Evolutionary conservation across 2,888 invertebrate species (phyloP), one percentile per base, ranked within the genome.

Genomic region (Elmis aenea): DNA sequence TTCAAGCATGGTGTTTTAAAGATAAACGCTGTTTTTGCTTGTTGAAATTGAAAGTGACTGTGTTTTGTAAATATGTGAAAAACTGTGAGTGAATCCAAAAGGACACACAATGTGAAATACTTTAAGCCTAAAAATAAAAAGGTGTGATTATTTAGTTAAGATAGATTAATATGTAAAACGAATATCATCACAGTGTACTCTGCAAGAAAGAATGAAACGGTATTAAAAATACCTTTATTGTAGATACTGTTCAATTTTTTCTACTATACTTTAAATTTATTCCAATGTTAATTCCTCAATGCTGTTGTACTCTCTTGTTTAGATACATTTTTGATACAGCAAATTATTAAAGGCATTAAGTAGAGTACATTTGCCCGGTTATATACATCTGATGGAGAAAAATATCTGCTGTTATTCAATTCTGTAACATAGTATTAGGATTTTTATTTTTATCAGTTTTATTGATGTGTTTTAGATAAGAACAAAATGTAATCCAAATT

Each of bases 121-220:
- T 47, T 54, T 55, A 58, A 58, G 56, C 57, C 58, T 58, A 59
- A 58, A 54, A 49, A 52, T 57, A 56, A 55, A 56, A 59, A 59
- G 57, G 61, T 63, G 60, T 62, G 62, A 62, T 61, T 63, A 57
- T 51, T 51, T 57, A 58, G 52, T 54, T 57, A 61, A 53, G 55
- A 52, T 60, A 62, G 58, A 51, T 52, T 54, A 61, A 58, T 61
- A 62, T 59, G 59, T 61, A 59, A 58, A 58, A 56, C 52, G 45
- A 46, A 57, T 61, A 59, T 61, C 59, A 59, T 57, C 56, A 52
- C 59, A 58, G 50, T 54, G 56, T 59, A 52, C 56, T 56, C 50
- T 48, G 46, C 52, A 46, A 41, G 49, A 50, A 50, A 46, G 47
- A 46, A 51, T 34, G 51, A 54, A 40, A 55, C 55, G 55, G 45